phyloP scores from a whole-genome alignment of 2,113 vertebrate species.

The Myocastor coypus region DNA sequence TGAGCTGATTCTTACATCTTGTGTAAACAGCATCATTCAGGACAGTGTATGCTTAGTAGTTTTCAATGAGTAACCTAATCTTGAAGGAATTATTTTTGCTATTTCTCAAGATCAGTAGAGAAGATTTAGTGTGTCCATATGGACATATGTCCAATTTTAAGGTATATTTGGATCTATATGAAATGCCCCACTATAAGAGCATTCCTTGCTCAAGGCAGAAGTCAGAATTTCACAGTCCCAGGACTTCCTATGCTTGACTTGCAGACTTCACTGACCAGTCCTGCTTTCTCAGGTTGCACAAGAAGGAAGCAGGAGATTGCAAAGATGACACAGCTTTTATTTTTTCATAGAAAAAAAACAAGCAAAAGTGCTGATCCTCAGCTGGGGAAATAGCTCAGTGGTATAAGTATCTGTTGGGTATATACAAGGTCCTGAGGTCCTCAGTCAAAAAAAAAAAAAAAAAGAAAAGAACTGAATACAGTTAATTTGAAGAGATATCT shows the following conservation, averaged over 20 bases:
- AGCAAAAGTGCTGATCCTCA: no score
- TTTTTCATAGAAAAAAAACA: neutral
- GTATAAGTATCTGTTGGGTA: no score
- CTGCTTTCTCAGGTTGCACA: neutral
- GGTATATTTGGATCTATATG: neutral
- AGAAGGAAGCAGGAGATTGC: neutral
- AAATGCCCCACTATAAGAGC: neutral
- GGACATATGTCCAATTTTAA: neutral
- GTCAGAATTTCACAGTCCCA: neutral
- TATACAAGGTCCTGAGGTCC: no score
- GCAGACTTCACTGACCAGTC: neutral
- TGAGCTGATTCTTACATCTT: fast-evolving
- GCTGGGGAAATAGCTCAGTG: no score
- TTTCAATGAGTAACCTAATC: neutral
- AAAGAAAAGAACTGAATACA: no score
- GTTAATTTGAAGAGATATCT: no score
- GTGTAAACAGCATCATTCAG: neutral
- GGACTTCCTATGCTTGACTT: neutral
- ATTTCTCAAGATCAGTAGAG: neutral
- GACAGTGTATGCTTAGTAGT: neutral
- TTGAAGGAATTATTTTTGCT: neutral
- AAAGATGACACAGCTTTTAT: neutral
- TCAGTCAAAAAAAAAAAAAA: no score
- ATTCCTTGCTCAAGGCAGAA: neutral
- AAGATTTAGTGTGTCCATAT: neutral